A percentile compares a stretch with the other conserved stretches of the same genome.
These are phyloP conservation scores for Psittacula echo DNA, from an alignment of 2,797 vertebrate species.

Conservation along the genomic window DNA sequence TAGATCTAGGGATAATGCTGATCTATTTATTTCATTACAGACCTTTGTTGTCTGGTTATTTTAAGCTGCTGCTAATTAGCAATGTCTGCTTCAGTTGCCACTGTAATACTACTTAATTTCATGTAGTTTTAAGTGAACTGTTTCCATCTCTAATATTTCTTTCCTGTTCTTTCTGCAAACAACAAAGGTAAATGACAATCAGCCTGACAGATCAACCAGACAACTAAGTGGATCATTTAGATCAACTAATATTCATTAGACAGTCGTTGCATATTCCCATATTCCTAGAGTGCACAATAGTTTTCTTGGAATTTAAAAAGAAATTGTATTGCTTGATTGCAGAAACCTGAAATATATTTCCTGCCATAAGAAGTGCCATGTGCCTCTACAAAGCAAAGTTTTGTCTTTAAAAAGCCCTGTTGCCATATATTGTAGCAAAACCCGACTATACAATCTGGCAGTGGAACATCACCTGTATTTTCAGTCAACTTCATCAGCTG, in stretches of 20 bases:
- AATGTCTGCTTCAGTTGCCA: background rate
- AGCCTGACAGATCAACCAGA: background rate
- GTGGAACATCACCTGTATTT: background rate
- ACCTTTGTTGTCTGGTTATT: background rate
- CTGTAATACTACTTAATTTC: background rate
- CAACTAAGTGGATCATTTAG: background rate
- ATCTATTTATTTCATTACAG: conserved; percentile 47
- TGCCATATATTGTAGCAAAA: background rate
- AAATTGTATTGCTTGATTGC: background rate
- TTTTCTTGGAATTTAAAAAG: background rate
- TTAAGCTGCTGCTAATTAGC: conserved; percentile 32
- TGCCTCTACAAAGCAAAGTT: background rate
- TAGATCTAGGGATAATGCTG: background rate
- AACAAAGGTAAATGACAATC: background rate
- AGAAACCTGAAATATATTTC: background rate
- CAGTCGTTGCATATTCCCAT: background rate
- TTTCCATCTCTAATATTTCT: background rate
- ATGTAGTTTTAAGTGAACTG: background rate
- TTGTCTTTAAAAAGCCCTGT: background rate
- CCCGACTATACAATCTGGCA: background rate
- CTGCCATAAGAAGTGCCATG: background rate
- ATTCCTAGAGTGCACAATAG: background rate
- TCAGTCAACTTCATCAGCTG: background rate
- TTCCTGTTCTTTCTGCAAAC: background rate
- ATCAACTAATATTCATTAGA: background rate